These are phyloP conservation scores for Hydriomena furcata DNA, from an alignment of 2,888 invertebrate species.

Conservation along the genomic window DNA sequence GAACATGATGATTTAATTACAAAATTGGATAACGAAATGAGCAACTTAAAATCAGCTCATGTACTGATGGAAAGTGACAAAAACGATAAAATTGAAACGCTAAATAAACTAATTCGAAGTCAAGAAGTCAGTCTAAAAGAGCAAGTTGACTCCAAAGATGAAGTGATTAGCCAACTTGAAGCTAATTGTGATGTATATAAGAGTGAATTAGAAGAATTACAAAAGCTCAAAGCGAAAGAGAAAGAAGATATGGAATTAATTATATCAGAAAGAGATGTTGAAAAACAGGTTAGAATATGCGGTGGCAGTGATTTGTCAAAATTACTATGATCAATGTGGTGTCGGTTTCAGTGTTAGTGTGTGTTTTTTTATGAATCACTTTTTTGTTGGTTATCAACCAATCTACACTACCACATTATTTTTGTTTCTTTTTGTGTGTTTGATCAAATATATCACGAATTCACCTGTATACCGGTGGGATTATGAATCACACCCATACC, in stretches of 20 bases:
- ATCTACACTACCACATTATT: not conserved
- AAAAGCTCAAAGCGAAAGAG: slow-evolving; percentile 50
- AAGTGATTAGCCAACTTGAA: slow-evolving; percentile 42
- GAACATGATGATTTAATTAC: slow-evolving; percentile 45
- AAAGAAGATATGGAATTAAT: slow-evolving; percentile 51
- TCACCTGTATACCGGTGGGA: too few species aligned
- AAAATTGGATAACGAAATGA: slow-evolving; percentile 50
- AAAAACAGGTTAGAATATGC: slow-evolving; percentile 65
- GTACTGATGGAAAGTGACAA: slow-evolving; percentile 46
- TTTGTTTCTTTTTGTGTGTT: not conserved
- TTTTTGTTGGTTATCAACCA: not conserved
- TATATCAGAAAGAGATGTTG: slow-evolving; percentile 54
- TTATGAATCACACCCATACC: too few species aligned
- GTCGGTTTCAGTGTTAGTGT: slow-evolving; percentile 20
- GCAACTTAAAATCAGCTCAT: slow-evolving; percentile 44
- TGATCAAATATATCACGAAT: too few species aligned
- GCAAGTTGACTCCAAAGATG: slow-evolving; percentile 48
- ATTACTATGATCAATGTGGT: slow-evolving; percentile 27
- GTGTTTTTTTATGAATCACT: not conserved
- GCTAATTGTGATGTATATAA: slow-evolving; percentile 48
- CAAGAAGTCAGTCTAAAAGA: slow-evolving; percentile 41
- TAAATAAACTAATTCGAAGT: slow-evolving; percentile 49
- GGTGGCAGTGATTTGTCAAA: slow-evolving; percentile 36
- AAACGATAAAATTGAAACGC: slow-evolving; percentile 50
- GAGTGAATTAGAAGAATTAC: slow-evolving; percentile 49